Evolutionary conservation across 2,888 invertebrate species (phyloP).

Genomic region (Erebia palarica): DNA sequence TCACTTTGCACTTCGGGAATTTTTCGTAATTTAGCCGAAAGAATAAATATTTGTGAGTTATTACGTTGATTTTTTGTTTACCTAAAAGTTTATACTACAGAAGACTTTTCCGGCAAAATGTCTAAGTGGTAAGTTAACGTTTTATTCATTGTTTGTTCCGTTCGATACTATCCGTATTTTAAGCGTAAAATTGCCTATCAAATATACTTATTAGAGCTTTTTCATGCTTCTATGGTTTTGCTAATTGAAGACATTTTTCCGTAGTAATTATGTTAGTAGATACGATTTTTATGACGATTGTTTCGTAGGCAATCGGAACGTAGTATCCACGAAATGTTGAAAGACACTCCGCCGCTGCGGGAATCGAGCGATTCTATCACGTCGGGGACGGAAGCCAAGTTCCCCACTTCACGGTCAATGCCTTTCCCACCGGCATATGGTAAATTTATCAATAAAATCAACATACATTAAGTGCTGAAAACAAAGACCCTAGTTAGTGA

Average conservation of each 20-base stretch:
- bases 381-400: constrained; percentile 87
- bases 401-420: constrained; percentile 85
- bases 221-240: not conserved
- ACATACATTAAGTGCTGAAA: no score
- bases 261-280: not conserved
- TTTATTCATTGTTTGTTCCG: constrained; percentile 23
- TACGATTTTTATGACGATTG: constrained; percentile 6
- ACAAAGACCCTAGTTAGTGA: no score
- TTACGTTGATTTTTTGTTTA: not conserved
- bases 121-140: constrained; percentile 64
- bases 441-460: constrained; percentile 40
- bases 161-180: constrained; percentile 1
- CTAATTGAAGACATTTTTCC: constrained; percentile 15
- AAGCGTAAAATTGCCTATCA: not conserved
- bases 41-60: constrained; percentile 6
- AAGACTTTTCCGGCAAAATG: constrained; percentile 51
- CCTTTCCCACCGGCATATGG: constrained; percentile 87
- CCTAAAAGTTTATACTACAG: constrained; percentile 3
- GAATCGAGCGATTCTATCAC: constrained; percentile 89
- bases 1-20: no score
- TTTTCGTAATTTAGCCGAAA: not conserved
- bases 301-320: constrained; percentile 81
- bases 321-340: constrained; percentile 93
- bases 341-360: constrained; percentile 90
- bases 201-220: not conserved